phyloP scores from a whole-genome alignment of 2,113 vertebrate genomes.

The Xyliphius kryptos region DNA sequence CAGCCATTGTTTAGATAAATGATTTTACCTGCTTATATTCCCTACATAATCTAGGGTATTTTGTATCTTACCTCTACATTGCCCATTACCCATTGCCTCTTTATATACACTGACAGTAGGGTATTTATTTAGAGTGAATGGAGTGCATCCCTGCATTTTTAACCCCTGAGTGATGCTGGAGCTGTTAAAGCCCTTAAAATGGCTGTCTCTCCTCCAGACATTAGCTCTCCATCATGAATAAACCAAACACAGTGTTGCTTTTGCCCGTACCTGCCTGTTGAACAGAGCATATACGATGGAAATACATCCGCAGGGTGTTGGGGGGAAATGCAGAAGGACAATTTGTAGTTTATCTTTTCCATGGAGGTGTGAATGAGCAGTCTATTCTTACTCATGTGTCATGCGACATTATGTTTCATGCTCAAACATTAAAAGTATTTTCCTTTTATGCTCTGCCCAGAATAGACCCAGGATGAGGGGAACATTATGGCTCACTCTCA shows the following conservation, averaged over 20 bases:
- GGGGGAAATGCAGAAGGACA: slow-evolving; percentile 10
- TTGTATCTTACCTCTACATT: too few relatives aligned
- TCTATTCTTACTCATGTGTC: slow-evolving; percentile 29
- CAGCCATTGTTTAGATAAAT: too few relatives aligned
- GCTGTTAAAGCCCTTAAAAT: too few relatives aligned
- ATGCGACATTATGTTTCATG: slow-evolving; percentile 27
- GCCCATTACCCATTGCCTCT: too few relatives aligned
- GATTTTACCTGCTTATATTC: too few relatives aligned
- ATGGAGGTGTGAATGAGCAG: slow-evolving; percentile 28
- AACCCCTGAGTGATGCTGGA: too few relatives aligned
- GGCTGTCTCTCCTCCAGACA: too few relatives aligned
- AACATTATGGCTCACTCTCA: slow-evolving; percentile 17
- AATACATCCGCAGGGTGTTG: slow-evolving; percentile 19
- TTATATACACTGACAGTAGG: too few relatives aligned
- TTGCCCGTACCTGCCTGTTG: slow-evolving; percentile 24
- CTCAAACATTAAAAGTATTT: slow-evolving; percentile 36
- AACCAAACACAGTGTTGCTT: slow-evolving; percentile 23
- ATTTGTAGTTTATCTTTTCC: slow-evolving; percentile 33
- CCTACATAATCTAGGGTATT: too few relatives aligned
- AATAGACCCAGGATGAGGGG: slow-evolving; percentile 29
- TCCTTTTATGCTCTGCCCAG: slow-evolving; percentile 26
- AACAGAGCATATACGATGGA: slow-evolving; percentile 6
- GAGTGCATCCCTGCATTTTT: slow-evolving; percentile 33
- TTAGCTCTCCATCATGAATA: too few relatives aligned
- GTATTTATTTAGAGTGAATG: slow-evolving; percentile 31